Evolutionary conservation across 1,140 invertebrate species (phyloP), one percentile per base, ranked within the genome.

Genomic region (Heliconius hermathena): DNA sequence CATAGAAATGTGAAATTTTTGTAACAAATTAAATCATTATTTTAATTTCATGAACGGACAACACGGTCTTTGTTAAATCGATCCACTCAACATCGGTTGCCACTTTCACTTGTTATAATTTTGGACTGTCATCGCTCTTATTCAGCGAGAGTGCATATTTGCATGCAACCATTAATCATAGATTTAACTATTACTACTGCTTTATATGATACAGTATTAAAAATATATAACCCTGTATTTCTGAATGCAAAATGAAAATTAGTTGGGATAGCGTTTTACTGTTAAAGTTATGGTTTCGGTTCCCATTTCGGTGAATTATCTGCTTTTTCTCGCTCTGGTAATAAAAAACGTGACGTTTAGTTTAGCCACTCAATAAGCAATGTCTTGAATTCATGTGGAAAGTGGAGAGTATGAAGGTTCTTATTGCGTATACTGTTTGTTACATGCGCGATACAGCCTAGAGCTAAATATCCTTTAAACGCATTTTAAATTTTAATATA

Each of bases 51-150:
- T 66, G 9, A 66, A 16, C 22, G 26, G 9, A 29, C 60, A 66
- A 13, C 22, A 29, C 60, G 60, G 9, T 29, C 60, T 29, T 18
- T 66, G 60, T 66, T 29, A 66, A 66, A 66, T 66, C 13, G 60
- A 66, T 66, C 26, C 26, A 29, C 26, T n/a, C 20, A 57, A 9
- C 26, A 6, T 18, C 26, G 9, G 52, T 36, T 8, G 33, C 20
- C n/a, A 66, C 74, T 75, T 75, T 75, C 74, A 75, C 74, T 75
- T 75, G 46, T 66, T 75, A 22, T 16, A 36, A 66, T 66, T 38
- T 66, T 66, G 60, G 60, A 6, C 60, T 66, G 60, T 66, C 60
- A 66, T 66, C 60, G 60, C 60, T 66, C 60, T 66, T 66, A 29
- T 66, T 66, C 22, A 26, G 11, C 22, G 60, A 66, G 60, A 66